Evolutionary conservation across 2,888 invertebrate species (phyloP), one percentile per base, ranked within the genome.

Genomic region (Tigriopus californicus): DNA sequence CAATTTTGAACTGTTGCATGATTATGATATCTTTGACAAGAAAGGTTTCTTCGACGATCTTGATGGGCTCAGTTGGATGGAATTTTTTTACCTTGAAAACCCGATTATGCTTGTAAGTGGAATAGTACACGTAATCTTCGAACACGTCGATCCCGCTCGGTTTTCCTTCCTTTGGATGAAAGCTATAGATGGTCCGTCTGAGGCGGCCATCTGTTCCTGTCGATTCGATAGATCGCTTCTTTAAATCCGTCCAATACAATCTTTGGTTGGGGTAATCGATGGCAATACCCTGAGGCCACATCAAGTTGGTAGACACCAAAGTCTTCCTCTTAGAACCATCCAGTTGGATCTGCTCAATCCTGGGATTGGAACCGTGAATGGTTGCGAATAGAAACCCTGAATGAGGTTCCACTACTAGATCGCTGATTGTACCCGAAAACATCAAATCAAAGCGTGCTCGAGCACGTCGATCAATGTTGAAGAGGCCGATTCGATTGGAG

Each of bases 181-280:
- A 80, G 47, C 73, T 71, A 57, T 74, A 73, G 1, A 82, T 76
- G 2, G 79, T 68, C 61, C 76, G 75, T 46, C 84, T 74, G 65
- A 80, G 81, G 58, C 74, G 74, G 62, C 87, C 87, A 68, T 83
- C 81, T 20, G 82, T 70, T 15, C 75, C 73, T 56, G 80, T 76
- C 47, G 80, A 80, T 71, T 85, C 83, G 61, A 88, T 76, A 20
- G 79, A 77, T 65, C 78, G 77, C 64, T 79, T 77, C 70, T 85
- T 85, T n/a, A 80, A 79, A 73, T 90, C 90, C 12, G 83, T 79
- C 83, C 85, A 86, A 74, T 88, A 89, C 3, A 90, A 70, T 6
- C 88, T 74, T n/a, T 75, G 73, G 0, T 81, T 80, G 0, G 83
- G 78, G 68, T 79, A 77, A 70, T 85, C 84, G 59, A 88, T 75